Evolutionary conservation across 2,797 vertebrate species (phyloP), one percentile per base, ranked within the genome.

Genomic region (Neoniphon sammara): DNA sequence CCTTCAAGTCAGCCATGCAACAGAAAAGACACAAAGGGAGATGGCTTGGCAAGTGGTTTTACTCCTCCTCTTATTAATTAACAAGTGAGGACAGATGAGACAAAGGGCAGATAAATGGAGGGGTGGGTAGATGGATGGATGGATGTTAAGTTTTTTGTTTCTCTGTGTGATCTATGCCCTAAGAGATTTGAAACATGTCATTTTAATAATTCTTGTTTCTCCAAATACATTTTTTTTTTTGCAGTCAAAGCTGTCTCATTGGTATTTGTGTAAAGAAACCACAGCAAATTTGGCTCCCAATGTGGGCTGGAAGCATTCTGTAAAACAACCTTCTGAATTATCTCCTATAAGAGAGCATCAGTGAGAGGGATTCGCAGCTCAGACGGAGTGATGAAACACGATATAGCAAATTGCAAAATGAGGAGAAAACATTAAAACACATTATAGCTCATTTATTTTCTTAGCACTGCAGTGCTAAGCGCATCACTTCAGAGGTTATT

Each of bases 1-100:
- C 78, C 90, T 87, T 81, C 77, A 88, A 86, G 77, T 89, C 75
- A 82, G 79, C 87, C 73, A 85, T 77, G 87, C 85, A 91, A 86
- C 80, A 71, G 77, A 79, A n/a, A 70, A 89, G 80, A 80, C 89
- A 86, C 84, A 90, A 89, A 80, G 73, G 79, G 85, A 77, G 85
- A 85, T 55, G 67, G 73, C 81, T 84, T 86, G 66, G 82, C 80
- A 81, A 89, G 89, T 87, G 75, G 57, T 85, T 85, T 86, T 70
- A 82, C 61, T 65, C 67, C 14, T 50, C 15, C 18, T 86, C 72
- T 68, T 66, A 69, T 80, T 88, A 91, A 91, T 91, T 89, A 89
- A 87, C 79, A 82, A 84, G 78, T 47, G 67, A 84, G 70, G 75
- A 68, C 39, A 65, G 79, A 89, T 77, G 79, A 89, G 67, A 78